A percentile compares a stretch with the other conserved stretches of the same genome.
These are phyloP conservation scores for Acinonyx jubatus DNA, from an alignment of 2,113 vertebrate species.

Conservation along the genomic window DNA sequence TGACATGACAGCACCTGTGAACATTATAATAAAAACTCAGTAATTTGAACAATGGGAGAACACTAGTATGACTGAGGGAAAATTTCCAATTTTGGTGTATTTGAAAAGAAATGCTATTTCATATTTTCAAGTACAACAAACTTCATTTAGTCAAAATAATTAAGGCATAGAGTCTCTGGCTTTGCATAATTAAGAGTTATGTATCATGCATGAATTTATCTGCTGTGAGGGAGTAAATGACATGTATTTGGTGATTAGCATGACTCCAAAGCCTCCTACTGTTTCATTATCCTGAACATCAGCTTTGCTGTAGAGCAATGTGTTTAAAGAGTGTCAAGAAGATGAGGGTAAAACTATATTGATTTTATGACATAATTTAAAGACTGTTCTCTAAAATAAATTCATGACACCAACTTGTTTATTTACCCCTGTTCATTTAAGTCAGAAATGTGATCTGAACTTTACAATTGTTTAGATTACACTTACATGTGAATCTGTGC, in stretches of 20 bases:
- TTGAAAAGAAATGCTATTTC: constrained; percentile 47
- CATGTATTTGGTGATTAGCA: background rate
- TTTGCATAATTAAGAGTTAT: constrained; percentile 22
- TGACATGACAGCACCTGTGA: background rate
- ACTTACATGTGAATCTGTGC: background rate
- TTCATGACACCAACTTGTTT: background rate
- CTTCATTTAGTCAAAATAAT: background rate
- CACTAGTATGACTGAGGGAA: background rate
- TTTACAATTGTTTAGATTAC: background rate
- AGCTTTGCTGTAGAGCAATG: background rate
- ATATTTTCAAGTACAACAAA: background rate
- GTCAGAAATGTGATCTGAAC: constrained; percentile 6
- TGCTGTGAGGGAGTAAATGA: background rate
- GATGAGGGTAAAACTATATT: background rate
- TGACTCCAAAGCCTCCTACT: background rate
- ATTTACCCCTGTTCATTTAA: background rate
- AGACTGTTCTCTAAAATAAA: background rate
- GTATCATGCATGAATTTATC: background rate
- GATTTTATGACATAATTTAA: background rate
- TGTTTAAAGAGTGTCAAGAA: background rate
- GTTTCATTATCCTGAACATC: background rate
- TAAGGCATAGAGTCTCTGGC: background rate
- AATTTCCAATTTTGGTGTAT: background rate
- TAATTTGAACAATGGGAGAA: background rate
- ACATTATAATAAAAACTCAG: background rate